These are phyloP conservation scores for Acanthurus lineatus DNA, from an alignment of 2,797 vertebrate genomes.

Conservation along the genomic window DNA sequence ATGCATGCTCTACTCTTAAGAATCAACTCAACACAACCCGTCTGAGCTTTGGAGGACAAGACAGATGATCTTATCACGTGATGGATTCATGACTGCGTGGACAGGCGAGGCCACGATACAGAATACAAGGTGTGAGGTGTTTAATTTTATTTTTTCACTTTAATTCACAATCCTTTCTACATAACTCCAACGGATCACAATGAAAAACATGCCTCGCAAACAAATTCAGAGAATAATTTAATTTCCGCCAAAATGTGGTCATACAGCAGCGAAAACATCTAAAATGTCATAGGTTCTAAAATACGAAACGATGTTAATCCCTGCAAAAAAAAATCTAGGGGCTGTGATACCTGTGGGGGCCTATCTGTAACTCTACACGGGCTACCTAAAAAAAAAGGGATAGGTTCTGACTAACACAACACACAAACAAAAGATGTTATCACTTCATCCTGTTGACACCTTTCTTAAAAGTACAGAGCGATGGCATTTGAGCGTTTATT, in stretches of 20 bases:
- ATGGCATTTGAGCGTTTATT: conserved; percentile 22
- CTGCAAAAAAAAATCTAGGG: too few species aligned
- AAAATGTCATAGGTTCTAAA: too few species aligned
- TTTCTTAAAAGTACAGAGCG: conserved; percentile 28
- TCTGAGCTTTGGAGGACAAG: background rate
- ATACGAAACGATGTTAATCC: too few species aligned
- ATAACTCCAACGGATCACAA: background rate
- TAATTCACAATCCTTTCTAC: background rate
- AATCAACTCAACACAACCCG: background rate
- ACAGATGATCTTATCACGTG: conserved; percentile 25
- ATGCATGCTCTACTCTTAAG: background rate
- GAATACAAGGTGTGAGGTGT: background rate
- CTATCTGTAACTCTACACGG: too few species aligned
- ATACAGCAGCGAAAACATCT: background rate
- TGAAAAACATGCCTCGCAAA: conserved; percentile 9
- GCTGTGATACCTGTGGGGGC: too few species aligned
- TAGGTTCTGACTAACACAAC: background rate
- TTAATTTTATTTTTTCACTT: background rate
- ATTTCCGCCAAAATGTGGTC: conserved; percentile 13
- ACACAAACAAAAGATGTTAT: conserved; percentile 44
- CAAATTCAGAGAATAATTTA: background rate
- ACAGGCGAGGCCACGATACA: background rate
- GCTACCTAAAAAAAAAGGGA: background rate
- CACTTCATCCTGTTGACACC: conserved; percentile 72
- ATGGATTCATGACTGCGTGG: background rate